Base-by-base conservation (phyloP, 2,113 vertebrate species). In the Lasiurus cinereus region DNA sequence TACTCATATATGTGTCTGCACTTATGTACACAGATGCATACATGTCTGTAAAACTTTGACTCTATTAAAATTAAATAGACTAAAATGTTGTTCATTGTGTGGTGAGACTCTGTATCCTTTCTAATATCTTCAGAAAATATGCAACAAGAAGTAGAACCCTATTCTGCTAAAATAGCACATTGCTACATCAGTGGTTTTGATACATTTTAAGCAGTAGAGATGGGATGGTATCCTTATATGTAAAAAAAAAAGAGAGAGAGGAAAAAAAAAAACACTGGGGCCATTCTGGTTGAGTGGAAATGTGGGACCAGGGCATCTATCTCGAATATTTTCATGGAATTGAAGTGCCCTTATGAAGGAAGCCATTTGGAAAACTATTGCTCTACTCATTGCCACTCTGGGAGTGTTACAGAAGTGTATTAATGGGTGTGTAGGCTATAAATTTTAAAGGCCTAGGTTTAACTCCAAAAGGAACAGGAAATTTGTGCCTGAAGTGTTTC, bases 391-490 rank as follows among this genome's bases (percentile, higher is more conserved):
- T 84, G 39, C 31, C 27, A 72, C 1, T 4, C 46, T 69, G 54
- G 59, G 1, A 54, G 69, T 36, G 48, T 87, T 93, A 56, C 22
- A 62, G 66, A 89, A 87, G 27, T 64, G 2, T 83, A 64, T 88
- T 88, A 54, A 69, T 3, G 4, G 21, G 14, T 79, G 0, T 88
- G 36, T 11, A 18, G 21, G 22, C 46, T 83, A 56, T 87, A 91
- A n/a, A 72, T 87, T 31, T 66, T 86, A 89, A 83, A 91, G 66
- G 66, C 59, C 16, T 83, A 67, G 43, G 52, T 94, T 74, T 95
- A 59, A 84, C 15, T 95, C 66, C 70, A 91, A 96, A 64, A 62
- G 39, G 59, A 89, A 66, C 24, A 33, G 21, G 19, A 67, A 72
- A 50, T 72, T 76, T 93, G 27, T 74, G 39, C 46, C 80, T 70